Evolutionary conservation across 2,888 invertebrate genomes (phyloP).

Genomic region (Stegophylla sp.): DNA sequence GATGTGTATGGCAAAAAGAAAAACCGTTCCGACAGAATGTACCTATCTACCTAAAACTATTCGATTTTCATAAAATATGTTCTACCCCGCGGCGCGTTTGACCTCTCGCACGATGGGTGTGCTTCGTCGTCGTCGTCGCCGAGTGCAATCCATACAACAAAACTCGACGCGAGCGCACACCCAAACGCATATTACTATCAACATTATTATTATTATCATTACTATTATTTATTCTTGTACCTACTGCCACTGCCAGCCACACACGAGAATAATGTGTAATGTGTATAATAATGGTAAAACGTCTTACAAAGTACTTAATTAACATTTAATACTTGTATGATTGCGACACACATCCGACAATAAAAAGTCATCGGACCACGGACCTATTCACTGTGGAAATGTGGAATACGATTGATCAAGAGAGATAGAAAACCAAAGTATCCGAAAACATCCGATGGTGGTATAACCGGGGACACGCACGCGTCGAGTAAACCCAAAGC

Average conservation of each 20-base stretch:
- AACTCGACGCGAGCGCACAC: background rate
- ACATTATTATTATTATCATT: background rate
- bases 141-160: background rate
- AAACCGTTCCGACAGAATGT: background rate
- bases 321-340: background rate
- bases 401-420: background rate
- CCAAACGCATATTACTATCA: background rate
- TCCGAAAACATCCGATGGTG: no score
- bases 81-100: constrained; percentile 29
- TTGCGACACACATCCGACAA: background rate
- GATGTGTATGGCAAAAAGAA: background rate
- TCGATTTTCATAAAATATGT: background rate
- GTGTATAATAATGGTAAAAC: background rate
- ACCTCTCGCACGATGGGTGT: constrained; percentile 29
- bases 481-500: background rate
- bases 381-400: no score
- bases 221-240: no score
- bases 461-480: no score
- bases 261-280: no score
- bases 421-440: background rate
- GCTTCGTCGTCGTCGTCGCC: constrained; percentile 5
- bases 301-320: background rate
- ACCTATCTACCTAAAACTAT: background rate
- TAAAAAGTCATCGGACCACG: background rate
- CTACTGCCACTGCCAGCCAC: no score